A percentile compares a stretch with the other conserved stretches of the same genome.
Conservation (phyloP, 2,888 invertebrate genomes). For the Pasiphila rectangulata region DNA sequence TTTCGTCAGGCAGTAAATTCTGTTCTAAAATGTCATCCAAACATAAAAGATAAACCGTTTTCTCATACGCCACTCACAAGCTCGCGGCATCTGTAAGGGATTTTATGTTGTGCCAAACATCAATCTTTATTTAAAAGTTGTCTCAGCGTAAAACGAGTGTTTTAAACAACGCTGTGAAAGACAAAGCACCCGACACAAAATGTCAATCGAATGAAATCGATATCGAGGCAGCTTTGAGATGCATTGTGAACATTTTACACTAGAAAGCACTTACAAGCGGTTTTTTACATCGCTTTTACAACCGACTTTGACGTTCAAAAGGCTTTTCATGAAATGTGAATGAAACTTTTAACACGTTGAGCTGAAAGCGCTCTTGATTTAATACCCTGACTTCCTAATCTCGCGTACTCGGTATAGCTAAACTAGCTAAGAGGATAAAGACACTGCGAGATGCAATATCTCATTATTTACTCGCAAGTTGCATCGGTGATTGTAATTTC, state of each 20-base stretch:
- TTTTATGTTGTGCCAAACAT: constrained; percentile 33
- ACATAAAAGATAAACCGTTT: constrained; percentile 24
- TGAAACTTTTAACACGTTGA: constrained; percentile 9
- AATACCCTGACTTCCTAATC: not conserved
- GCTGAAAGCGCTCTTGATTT: constrained; percentile 5
- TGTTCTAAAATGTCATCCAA: constrained; percentile 20
- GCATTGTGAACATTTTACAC: constrained; percentile 28
- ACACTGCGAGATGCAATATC: no score
- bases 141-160: constrained; percentile 34
- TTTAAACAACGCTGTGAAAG: constrained; percentile 32
- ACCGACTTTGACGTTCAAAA: constrained; percentile 13
- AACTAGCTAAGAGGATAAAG: no score
- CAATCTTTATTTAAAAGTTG: constrained; percentile 37
- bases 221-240: constrained; percentile 23
- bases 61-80: constrained; percentile 19
- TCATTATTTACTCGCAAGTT: no score
- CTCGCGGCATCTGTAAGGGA: constrained; percentile 25
- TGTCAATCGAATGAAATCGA: constrained; percentile 34
- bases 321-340: constrained; percentile 17
- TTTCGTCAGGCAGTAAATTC: constrained; percentile 15
- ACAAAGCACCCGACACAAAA: constrained; percentile 27
- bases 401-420: no score
- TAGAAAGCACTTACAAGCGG: constrained; percentile 27
- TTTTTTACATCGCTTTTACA: constrained; percentile 24
- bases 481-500: no score